Conservation (phyloP, 2,888 invertebrate species). For the Nomada lathburiana region DNA sequence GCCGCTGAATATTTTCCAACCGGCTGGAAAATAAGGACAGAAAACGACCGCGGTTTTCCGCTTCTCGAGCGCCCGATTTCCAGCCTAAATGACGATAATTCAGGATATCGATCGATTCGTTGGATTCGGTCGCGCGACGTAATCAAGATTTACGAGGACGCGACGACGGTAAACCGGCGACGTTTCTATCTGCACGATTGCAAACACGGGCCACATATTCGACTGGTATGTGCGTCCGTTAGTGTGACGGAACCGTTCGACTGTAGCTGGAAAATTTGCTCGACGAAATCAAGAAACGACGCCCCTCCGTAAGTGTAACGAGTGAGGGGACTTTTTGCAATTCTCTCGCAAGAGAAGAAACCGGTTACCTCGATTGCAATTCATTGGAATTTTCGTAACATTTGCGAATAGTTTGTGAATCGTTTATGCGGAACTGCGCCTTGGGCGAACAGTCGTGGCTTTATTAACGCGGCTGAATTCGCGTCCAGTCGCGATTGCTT, state of each 20-base stretch:
- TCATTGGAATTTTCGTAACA: neutral
- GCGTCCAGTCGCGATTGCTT: neutral
- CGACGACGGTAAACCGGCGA: conserved; percentile 16
- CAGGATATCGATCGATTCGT: conserved; percentile 8
- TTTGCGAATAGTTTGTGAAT: too few relatives aligned
- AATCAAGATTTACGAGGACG: conserved; percentile 35
- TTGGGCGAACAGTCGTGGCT: too few relatives aligned
- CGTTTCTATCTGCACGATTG: neutral
- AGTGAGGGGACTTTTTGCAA: too few relatives aligned
- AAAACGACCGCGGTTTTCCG: neutral
- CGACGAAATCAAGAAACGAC: neutral
- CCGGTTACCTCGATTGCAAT: too few relatives aligned
- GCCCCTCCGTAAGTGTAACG: neutral
- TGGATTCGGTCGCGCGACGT: neutral
- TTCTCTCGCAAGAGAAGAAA: too few relatives aligned
- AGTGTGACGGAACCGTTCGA: too few relatives aligned
- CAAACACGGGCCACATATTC: too few relatives aligned
- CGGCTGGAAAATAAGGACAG: conserved; percentile 25
- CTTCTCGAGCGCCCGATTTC: neutral
- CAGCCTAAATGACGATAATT: conserved; percentile 1
- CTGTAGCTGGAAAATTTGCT: neutral
- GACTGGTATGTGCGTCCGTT: too few relatives aligned
- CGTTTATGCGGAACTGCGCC: too few relatives aligned
- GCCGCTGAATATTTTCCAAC: conserved; percentile 26
- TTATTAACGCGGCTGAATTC: neutral